phyloP scores from a whole-genome alignment of 2,888 invertebrate species.

The Colostygia pectinataria region DNA sequence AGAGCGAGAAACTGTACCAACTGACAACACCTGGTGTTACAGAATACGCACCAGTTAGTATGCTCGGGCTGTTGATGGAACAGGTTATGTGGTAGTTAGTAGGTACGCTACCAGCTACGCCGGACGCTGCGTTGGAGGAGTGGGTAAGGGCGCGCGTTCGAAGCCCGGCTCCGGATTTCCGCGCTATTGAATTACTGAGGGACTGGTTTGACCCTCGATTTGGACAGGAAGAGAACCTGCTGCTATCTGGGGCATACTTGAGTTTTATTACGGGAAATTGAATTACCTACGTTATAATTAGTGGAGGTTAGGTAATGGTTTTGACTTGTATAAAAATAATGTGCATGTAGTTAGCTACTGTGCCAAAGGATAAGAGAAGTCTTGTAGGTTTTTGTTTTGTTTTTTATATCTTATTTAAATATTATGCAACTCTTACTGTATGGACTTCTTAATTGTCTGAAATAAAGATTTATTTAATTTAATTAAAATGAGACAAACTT shows the following conservation, averaged over 20 bases:
- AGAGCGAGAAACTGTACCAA: conserved; percentile 55
- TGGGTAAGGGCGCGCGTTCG: conserved; percentile 38
- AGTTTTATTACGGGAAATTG: background rate
- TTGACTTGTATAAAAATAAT: no score
- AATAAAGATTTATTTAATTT: no score
- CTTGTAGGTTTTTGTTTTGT: no score
- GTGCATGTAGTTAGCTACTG: no score
- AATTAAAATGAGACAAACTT: no score
- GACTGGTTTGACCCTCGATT: conserved; percentile 45
- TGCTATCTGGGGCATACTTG: background rate
- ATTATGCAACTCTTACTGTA: no score
- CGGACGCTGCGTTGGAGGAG: conserved; percentile 41
- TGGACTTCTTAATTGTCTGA: no score
- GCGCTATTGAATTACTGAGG: conserved; percentile 60
- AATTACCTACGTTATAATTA: no score
- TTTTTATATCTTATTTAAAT: no score
- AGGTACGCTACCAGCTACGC: background rate
- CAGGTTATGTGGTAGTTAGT: conserved; percentile 6
- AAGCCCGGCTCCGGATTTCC: conserved; percentile 70
- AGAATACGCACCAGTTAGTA: conserved; percentile 9
- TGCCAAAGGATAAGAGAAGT: no score
- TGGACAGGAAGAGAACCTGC: conserved; percentile 50
- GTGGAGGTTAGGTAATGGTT: no score
- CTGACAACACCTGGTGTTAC: conserved; percentile 58
- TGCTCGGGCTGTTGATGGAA: conserved; percentile 36